These are phyloP conservation scores for Adelphocoris suturalis DNA, from an alignment of 2,888 invertebrate genomes.

Conservation along the genomic window DNA sequence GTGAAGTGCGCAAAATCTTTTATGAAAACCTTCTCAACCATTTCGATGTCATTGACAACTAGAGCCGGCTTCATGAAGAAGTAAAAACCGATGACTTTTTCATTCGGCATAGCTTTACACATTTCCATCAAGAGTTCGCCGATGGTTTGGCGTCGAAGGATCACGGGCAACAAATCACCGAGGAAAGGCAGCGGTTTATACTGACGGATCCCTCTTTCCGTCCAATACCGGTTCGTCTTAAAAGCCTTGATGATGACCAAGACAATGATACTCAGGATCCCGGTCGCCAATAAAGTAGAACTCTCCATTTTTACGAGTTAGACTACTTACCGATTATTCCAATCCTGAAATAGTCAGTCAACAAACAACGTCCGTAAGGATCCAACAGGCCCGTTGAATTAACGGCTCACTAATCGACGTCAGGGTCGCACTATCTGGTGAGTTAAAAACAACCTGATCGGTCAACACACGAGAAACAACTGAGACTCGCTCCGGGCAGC, in stretches of 20 bases:
- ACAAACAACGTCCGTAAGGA: no score
- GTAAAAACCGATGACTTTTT: conserved; percentile 8
- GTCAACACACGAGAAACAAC: no score
- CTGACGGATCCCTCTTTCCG: not conserved
- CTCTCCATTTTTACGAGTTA: not conserved
- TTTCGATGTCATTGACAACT: not conserved
- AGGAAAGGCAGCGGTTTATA: not conserved
- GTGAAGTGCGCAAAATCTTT: conserved; percentile 12
- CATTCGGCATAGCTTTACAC: not conserved
- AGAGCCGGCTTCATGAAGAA: conserved; percentile 15
- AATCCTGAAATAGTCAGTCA: no score
- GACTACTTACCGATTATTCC: no score
- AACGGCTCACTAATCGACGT: no score
- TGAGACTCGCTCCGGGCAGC: no score
- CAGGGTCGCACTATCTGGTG: no score
- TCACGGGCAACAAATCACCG: not conserved
- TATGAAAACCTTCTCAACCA: conserved; percentile 2
- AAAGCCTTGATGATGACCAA: not conserved
- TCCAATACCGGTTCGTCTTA: not conserved
- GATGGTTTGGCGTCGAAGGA: not conserved
- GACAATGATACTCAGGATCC: not conserved
- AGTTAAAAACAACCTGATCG: no score
- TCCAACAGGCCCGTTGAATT: no score
- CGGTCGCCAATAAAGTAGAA: not conserved
- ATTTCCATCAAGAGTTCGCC: not conserved